Conservation (phyloP, 2,113 vertebrate genomes). For the Nothoprocta perdicaria region DNA sequence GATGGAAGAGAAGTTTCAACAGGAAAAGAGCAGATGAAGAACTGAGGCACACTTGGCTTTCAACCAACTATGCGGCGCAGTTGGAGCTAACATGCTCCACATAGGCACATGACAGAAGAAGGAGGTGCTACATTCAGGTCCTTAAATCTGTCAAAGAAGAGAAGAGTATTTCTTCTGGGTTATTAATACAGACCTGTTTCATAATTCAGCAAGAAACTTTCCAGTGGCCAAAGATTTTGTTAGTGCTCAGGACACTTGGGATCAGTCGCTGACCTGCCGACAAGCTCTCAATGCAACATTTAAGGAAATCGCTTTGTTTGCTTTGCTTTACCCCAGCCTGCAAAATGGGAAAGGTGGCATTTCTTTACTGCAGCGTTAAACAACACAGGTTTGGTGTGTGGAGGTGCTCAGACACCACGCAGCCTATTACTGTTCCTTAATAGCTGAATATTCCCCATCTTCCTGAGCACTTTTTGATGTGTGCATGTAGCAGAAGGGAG, state of each 20-base stretch:
- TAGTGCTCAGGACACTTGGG: neutral
- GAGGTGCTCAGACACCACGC: neutral
- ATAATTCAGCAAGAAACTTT: neutral
- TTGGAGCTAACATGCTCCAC: neutral
- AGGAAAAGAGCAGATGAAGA: conserved; percentile 50
- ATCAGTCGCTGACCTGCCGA: neutral
- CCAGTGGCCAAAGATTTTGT: neutral
- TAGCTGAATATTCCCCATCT: neutral
- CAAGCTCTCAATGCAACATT: neutral
- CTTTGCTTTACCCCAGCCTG: neutral
- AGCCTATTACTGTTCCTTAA: neutral
- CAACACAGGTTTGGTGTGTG: neutral
- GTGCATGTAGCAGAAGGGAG: conserved; percentile 7
- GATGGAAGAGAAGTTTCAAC: neutral
- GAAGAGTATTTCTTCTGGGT: neutral
- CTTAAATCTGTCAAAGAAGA: conserved; percentile 51
- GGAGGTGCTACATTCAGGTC: conserved; percentile 45
- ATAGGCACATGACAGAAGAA: neutral
- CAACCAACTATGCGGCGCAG: conserved; percentile 26
- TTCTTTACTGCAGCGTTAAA: neutral
- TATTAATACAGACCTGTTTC: neutral
- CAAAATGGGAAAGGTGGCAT: neutral
- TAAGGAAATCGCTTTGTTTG: neutral
- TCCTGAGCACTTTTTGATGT: neutral
- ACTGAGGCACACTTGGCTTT: conserved; percentile 35